Evolutionary conservation across 2,797 vertebrate species (phyloP).

Genomic region (Kryptopterus vitreolus): DNA sequence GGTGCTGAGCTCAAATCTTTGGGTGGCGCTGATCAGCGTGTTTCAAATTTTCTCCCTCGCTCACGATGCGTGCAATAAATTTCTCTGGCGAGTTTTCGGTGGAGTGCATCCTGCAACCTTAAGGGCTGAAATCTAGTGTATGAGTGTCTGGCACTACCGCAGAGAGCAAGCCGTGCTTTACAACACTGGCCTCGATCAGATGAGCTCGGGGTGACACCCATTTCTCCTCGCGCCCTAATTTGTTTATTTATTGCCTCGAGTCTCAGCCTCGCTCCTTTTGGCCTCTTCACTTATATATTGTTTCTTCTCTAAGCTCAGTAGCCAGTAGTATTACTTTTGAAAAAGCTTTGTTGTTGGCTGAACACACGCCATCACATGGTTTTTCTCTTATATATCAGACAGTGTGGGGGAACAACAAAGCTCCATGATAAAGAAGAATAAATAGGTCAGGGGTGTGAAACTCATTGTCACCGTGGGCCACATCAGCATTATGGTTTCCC

Average conservation of each 20-base stretch:
- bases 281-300: neutral
- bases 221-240: neutral
- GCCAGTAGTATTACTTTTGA: neutral
- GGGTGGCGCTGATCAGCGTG: no score
- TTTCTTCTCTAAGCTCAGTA: constrained; percentile 5
- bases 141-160: constrained; percentile 32
- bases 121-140: neutral
- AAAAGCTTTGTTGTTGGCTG: neutral
- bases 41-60: neutral
- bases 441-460: no score
- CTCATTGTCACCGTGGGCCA: no score
- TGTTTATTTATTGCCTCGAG: neutral
- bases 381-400: neutral
- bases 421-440: no score
- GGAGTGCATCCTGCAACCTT: neutral
- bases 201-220: neutral
- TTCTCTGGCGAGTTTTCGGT: constrained; percentile 14
- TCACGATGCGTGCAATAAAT: neutral
- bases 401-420: constrained; percentile 18
- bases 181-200: constrained; percentile 32
- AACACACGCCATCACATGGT: no score
- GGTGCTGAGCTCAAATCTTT: constrained; percentile 3
- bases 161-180: constrained; percentile 38
- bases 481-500: no score
- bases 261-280: neutral